Evolutionary conservation across 2,888 invertebrate species (phyloP), one percentile per base, ranked within the genome.

Genomic region (Dorcus parallelipipedus): DNA sequence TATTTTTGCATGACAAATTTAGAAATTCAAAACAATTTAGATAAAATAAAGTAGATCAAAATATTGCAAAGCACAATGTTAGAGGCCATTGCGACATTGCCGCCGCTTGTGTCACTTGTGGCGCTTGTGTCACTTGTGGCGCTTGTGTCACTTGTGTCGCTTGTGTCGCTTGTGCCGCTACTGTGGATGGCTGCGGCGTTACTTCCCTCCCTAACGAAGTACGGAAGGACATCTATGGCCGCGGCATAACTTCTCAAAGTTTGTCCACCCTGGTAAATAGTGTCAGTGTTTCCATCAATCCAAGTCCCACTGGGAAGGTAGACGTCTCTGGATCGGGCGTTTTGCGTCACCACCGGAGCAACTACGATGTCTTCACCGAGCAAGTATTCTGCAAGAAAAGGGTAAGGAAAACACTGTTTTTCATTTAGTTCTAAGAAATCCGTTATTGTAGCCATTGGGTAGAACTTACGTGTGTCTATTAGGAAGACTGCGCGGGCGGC

Each of bases 271-370:
- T 49, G 52, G 39, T 56, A 56, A 4, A 59, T 20, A 20, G 41
- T 53, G 26, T 49, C 45, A 3, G 59, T 59, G 40, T 59, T 59
- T 49, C 83, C 84, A 70, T 89, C 89, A 42, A 78, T 76, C 94
- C 94, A 94, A 0, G 71, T 78, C 1, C 93, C 95, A 4, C 69
- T 75, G 0, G 93, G 93, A 1, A 93, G 80, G 77, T 91, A 93
- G 52, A 95, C 82, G 73, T 90, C 84, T 5, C 93, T 83, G 0
- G 78, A 72, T 0, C 71, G 77, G 0, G 85, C 84, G 0, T 84
- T 85, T 75, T 87, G 80, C 40, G 79, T 78, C 9, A 93, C 69
- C 0, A 95, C 83, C 1, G 94, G 94, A 0, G 94, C 94, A 0
- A 89, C 89, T 54, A 95, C 77, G 42, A 93, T 83, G 52, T 83